phyloP scores from a whole-genome alignment of 2,113 vertebrate species.

The Cromileptes altivelis region DNA sequence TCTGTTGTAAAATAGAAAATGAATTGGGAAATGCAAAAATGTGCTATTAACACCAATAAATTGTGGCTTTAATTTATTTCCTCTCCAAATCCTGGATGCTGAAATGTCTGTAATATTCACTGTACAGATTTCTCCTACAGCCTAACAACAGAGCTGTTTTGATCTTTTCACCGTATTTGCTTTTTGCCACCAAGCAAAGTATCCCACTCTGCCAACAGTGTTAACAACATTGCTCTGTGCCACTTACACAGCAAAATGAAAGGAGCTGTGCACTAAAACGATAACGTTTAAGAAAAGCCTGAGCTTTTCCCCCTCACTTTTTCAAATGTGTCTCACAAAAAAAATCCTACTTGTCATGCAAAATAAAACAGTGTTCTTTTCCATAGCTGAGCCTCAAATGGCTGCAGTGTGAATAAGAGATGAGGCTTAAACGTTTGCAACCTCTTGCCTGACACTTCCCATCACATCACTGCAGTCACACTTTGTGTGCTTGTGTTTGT shows the following conservation, averaged over 20 bases:
- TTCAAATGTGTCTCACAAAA: slow-evolving; percentile 82
- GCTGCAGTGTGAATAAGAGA: slow-evolving; percentile 86
- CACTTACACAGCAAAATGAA: slow-evolving; percentile 55
- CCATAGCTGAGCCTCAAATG: slow-evolving; percentile 81
- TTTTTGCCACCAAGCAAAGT: slow-evolving; percentile 41
- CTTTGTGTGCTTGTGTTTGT: slow-evolving; percentile 45
- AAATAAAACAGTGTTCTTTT: slow-evolving; percentile 88
- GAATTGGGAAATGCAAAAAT: neutral
- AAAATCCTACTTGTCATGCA: slow-evolving; percentile 88
- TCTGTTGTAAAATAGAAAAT: neutral
- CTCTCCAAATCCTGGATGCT: neutral
- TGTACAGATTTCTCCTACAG: slow-evolving; percentile 8
- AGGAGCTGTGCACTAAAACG: slow-evolving; percentile 61
- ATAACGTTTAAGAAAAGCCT: slow-evolving; percentile 73
- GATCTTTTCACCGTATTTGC: neutral
- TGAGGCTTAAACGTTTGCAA: slow-evolving; percentile 87
- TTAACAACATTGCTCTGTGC: slow-evolving; percentile 51
- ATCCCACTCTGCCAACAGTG: slow-evolving; percentile 44
- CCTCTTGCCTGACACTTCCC: slow-evolving; percentile 84
- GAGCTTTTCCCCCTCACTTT: slow-evolving; percentile 52
- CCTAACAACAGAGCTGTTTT: neutral
- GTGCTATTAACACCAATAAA: neutral
- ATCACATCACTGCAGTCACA: slow-evolving; percentile 83
- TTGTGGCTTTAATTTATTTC: neutral
- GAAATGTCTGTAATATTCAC: slow-evolving; percentile 20